A percentile compares a stretch with the other conserved stretches of the same genome.
phyloP scores from a whole-genome alignment of 2,797 vertebrate genomes.

The Gambelia wislizenii region DNA sequence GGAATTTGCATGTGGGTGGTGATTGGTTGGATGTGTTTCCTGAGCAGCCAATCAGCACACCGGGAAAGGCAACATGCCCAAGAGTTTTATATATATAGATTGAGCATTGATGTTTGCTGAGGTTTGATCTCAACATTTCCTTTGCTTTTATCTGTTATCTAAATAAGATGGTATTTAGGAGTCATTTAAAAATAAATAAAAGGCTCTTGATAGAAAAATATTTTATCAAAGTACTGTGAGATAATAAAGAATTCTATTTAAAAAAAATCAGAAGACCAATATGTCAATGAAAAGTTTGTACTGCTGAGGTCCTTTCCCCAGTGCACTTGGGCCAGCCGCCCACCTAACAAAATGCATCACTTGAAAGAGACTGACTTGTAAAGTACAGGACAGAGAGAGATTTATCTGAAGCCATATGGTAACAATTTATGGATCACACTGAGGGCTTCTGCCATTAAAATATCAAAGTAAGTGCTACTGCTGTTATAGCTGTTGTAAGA shows the following conservation, averaged over 20 bases:
- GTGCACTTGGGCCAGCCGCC: slow-evolving; percentile 25
- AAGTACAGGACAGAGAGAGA: slow-evolving; percentile 46
- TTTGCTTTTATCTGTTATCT: background rate
- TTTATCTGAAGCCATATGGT: slow-evolving; percentile 72
- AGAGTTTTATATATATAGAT: too few species aligned
- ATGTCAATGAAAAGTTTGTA: background rate
- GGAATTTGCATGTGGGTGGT: too few species aligned
- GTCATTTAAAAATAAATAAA: background rate
- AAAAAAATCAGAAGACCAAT: background rate
- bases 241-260: background rate
- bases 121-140: background rate
- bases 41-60: too few species aligned
- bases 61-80: too few species aligned
- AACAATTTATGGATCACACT: slow-evolving; percentile 68
- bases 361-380: slow-evolving; percentile 63
- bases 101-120: background rate
- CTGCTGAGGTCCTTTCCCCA: background rate
- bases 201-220: background rate
- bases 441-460: slow-evolving; percentile 62
- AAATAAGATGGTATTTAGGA: background rate
- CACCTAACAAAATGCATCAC: slow-evolving; percentile 61
- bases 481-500: slow-evolving; percentile 53
- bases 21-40: too few species aligned
- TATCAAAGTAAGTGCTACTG: slow-evolving; percentile 53
- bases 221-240: background rate